Evolutionary conservation across 2,888 invertebrate species (phyloP).

Genomic region (Orthosia cruda): DNA sequence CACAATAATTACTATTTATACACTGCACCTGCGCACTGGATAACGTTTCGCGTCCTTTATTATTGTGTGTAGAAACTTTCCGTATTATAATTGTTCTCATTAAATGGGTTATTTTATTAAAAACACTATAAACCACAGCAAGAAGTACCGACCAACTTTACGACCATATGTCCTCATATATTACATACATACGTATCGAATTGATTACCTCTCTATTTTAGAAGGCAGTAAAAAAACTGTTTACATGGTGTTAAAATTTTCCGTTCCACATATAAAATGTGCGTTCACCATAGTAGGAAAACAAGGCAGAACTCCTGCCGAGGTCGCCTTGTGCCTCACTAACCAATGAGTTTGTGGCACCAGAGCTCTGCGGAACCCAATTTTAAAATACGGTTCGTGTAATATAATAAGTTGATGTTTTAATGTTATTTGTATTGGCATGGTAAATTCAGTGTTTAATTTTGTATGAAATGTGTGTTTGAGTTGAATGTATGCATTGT

Average conservation of each 20-base stretch:
- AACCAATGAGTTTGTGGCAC: conserved; percentile 60
- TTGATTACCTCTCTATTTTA: no score
- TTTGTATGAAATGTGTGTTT: neutral
- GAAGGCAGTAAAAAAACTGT: no score
- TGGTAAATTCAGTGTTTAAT: conserved; percentile 17
- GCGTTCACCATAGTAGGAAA: conserved; percentile 33
- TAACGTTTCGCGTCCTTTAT: no score
- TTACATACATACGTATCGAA: no score
- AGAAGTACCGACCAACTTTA: no score
- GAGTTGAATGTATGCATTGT: neutral
- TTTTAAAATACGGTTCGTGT: conserved; percentile 49
- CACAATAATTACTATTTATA: no score
- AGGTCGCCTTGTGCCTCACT: conserved; percentile 38
- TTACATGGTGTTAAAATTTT: neutral
- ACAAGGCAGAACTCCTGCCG: conserved; percentile 42
- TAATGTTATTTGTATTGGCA: conserved; percentile 27
- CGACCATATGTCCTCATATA: no score
- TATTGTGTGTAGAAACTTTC: no score
- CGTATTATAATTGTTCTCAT: no score
- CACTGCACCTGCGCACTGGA: no score
- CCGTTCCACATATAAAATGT: conserved; percentile 6
- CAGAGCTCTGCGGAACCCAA: conserved; percentile 30
- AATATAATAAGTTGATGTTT: conserved; percentile 40
- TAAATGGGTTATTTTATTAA: no score
- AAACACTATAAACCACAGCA: no score